These are phyloP conservation scores for Xiphorhynchus erythropygius DNA, from an alignment of 2,797 vertebrate species.

Conservation along the genomic window DNA sequence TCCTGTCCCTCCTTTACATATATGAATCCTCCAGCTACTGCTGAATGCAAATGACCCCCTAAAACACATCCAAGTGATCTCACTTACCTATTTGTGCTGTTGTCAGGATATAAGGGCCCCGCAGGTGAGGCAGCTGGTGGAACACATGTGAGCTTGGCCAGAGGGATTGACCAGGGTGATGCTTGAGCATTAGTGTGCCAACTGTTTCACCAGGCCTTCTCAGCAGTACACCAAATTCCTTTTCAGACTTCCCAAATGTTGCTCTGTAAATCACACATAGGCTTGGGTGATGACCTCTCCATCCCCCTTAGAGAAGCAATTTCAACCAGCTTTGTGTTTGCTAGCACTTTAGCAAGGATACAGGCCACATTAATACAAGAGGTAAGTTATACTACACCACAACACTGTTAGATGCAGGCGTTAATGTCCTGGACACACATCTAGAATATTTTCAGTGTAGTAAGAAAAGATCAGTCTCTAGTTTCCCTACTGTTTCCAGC, in stretches of 20 bases:
- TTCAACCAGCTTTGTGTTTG: neutral
- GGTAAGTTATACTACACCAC: neutral
- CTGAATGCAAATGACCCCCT: neutral
- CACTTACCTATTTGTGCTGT: neutral
- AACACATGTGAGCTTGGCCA: neutral
- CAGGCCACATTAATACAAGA: neutral
- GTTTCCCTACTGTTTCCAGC: neutral
- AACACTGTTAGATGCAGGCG: neutral
- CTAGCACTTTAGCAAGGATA: neutral
- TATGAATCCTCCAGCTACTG: neutral
- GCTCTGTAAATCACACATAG: neutral
- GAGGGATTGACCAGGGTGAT: fast-evolving
- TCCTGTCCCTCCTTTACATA: neutral
- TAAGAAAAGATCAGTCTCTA: neutral
- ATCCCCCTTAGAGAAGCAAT: neutral
- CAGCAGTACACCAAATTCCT: neutral
- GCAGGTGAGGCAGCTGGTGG: neutral
- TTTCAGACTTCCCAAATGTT: neutral
- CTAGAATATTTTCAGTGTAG: neutral
- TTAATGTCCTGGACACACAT: fast-evolving
- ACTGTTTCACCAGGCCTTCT: neutral
- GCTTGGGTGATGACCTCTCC: too few relatives aligned
- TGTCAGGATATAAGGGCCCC: neutral
- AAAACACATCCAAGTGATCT: neutral
- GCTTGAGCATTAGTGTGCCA: fast-evolving